Evolutionary conservation across 2,888 invertebrate species (phyloP).

Genomic region (Emesis russula): DNA sequence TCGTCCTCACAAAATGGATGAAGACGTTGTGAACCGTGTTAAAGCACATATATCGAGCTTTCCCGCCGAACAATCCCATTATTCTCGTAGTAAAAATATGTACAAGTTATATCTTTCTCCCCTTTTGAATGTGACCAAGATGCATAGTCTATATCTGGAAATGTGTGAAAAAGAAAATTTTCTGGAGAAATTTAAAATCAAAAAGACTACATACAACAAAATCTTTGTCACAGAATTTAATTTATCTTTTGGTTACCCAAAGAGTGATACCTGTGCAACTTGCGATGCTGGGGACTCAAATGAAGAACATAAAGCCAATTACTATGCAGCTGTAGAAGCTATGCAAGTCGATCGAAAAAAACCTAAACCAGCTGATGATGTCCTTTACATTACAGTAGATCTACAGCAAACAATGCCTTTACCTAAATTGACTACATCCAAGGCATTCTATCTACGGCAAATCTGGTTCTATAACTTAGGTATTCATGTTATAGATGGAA

Average conservation of each 20-base stretch:
- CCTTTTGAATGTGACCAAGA: slow-evolving; percentile 82
- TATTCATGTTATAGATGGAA: slow-evolving; percentile 64
- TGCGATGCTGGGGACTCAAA: slow-evolving; percentile 77
- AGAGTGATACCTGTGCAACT: slow-evolving; percentile 83
- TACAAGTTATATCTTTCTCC: slow-evolving; percentile 84
- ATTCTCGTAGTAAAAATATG: slow-evolving; percentile 84
- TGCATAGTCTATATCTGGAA: slow-evolving; percentile 77
- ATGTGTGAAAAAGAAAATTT: slow-evolving; percentile 72
- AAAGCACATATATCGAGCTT: slow-evolving; percentile 53
- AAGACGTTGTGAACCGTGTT: slow-evolving; percentile 28
- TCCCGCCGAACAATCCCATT: slow-evolving; percentile 79
- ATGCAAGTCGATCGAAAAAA: slow-evolving; percentile 56
- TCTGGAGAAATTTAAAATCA: slow-evolving; percentile 77
- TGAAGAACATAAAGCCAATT: slow-evolving; percentile 70
- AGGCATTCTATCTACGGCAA: slow-evolving; percentile 64
- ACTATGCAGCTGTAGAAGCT: slow-evolving; percentile 74
- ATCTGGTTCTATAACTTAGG: slow-evolving; percentile 64
- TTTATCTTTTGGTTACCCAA: slow-evolving; percentile 84
- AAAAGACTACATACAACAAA: slow-evolving; percentile 79
- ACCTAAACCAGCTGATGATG: slow-evolving; percentile 1
- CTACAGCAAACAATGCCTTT: slow-evolving; percentile 45
- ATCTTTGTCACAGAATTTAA: slow-evolving; percentile 86
- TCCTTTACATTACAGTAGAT: slow-evolving; percentile 31
- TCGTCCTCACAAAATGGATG: slow-evolving; percentile 51
- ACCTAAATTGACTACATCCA: slow-evolving; percentile 43